phyloP scores from a whole-genome alignment of 2,113 vertebrate species.

The Rhinogobius similis region DNA sequence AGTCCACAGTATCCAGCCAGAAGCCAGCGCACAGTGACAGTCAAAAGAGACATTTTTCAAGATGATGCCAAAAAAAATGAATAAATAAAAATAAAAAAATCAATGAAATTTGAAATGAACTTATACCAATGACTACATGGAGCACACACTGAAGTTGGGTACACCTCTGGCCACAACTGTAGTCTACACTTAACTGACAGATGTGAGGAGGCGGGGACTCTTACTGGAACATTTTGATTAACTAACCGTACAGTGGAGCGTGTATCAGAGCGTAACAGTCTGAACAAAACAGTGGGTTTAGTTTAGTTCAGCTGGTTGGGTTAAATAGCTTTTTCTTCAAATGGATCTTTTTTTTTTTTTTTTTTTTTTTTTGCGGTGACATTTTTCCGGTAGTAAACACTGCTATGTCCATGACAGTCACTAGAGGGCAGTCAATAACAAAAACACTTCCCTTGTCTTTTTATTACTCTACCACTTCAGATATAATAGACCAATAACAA shows the following conservation, averaged over 20 bases:
- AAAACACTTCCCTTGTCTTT: conserved; percentile 35
- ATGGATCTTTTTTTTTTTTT: background rate
- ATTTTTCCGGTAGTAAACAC: background rate
- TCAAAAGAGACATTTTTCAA: conserved; percentile 5
- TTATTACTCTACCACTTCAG: conserved; percentile 64
- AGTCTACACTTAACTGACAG: background rate
- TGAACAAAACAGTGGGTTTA: background rate
- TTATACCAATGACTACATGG: background rate
- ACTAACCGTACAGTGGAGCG: background rate
- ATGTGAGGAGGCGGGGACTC: background rate
- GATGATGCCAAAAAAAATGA: background rate
- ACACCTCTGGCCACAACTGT: background rate
- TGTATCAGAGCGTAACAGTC: background rate
- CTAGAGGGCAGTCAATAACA: background rate
- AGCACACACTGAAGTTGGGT: background rate
- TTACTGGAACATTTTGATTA: background rate
- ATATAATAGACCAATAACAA: conserved; percentile 59
- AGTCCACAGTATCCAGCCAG: conserved; percentile 55
- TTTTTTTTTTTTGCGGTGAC: background rate
- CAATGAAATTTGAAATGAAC: conserved; percentile 6
- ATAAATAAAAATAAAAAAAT: background rate
- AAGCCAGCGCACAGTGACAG: conserved; percentile 60
- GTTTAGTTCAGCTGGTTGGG: background rate
- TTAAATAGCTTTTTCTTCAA: no score
- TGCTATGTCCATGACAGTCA: background rate